Conservation (phyloP, 2,888 invertebrate species). For the Nematopogon swammerdamellus region DNA sequence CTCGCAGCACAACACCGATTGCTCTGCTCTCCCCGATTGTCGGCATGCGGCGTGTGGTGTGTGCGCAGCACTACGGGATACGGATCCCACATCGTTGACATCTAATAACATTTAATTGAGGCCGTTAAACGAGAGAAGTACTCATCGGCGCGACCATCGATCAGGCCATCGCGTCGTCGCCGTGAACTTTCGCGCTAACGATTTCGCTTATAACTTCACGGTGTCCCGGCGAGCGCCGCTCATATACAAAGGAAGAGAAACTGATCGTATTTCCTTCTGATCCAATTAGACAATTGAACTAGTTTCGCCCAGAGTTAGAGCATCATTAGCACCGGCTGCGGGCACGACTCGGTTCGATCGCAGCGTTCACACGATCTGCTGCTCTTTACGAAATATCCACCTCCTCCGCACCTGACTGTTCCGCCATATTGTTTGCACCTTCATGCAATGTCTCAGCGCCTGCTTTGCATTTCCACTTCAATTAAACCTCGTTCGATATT, state of each 20-base stretch:
- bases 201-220: background rate
- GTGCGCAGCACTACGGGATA: too few species aligned
- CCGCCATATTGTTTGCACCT: background rate
- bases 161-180: background rate
- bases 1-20: too few species aligned
- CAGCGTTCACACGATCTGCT: background rate
- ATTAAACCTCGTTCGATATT: background rate
- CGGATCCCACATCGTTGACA: background rate
- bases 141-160: background rate
- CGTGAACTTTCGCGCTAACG: background rate
- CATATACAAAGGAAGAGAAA: conserved; percentile 3
- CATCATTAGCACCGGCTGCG: conserved; percentile 5
- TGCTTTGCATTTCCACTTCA: background rate
- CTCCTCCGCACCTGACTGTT: background rate
- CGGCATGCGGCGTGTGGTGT: too few species aligned
- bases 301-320: conserved; percentile 3
- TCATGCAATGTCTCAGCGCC: background rate
- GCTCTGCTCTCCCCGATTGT: too few species aligned
- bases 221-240: background rate
- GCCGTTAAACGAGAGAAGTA: background rate
- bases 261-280: conserved; percentile 5
- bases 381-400: background rate
- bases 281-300: conserved; percentile 8
- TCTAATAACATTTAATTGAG: background rate
- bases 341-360: conserved; percentile 3